Evolutionary conservation across 2,888 invertebrate species (phyloP).

Genomic region (Zootermopsis nevadensis): DNA sequence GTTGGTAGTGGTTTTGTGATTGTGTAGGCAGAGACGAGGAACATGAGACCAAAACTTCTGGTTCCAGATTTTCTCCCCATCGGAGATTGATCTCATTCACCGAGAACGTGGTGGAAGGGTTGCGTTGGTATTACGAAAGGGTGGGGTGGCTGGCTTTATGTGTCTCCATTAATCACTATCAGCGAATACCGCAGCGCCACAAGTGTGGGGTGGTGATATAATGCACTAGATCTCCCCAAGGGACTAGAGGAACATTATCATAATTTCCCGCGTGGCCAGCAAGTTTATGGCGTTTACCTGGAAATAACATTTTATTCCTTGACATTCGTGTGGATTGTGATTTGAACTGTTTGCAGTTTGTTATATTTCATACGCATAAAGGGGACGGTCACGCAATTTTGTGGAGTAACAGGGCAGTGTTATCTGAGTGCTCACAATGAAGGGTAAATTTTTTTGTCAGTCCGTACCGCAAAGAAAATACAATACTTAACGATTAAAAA

Average conservation of each 20-base stretch:
- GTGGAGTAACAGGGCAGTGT: too few relatives aligned
- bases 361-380: too few relatives aligned
- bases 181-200: neutral
- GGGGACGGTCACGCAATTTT: too few relatives aligned
- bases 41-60: too few relatives aligned
- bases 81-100: too few relatives aligned
- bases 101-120: neutral
- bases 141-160: neutral
- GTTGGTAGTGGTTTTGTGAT: too few relatives aligned
- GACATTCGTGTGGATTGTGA: neutral
- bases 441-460: too few relatives aligned
- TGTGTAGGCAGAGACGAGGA: too few relatives aligned
- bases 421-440: too few relatives aligned
- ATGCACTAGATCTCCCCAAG: neutral
- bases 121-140: neutral
- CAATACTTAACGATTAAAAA: too few relatives aligned
- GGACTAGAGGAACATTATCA: neutral
- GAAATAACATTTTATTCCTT: neutral
- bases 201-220: neutral
- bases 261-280: neutral
- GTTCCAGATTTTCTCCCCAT: too few relatives aligned
- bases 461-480: too few relatives aligned
- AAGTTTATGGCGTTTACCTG: neutral
- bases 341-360: neutral
- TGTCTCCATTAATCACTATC: conserved; percentile 10